phyloP scores from a whole-genome alignment of 2,888 invertebrate genomes.

The Mythimna pallens region DNA sequence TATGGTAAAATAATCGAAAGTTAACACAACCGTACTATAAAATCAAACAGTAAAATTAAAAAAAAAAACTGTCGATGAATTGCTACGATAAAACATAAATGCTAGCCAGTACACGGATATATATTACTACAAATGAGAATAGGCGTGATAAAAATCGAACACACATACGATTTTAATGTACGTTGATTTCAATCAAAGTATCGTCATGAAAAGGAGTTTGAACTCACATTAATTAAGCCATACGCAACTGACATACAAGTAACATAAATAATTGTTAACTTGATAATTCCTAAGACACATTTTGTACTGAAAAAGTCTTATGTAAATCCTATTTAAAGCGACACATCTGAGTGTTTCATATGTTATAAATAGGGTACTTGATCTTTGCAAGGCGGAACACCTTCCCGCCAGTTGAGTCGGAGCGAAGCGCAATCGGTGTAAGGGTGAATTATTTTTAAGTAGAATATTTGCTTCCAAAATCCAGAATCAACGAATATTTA shows the following conservation, averaged over 20 bases:
- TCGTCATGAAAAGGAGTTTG: background rate
- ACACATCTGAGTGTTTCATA: slow-evolving; percentile 63
- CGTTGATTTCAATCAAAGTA: background rate
- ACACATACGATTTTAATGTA: background rate
- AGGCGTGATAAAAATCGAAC: slow-evolving; percentile 30
- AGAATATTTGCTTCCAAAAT: slow-evolving; percentile 84
- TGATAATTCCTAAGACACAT: background rate
- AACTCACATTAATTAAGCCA: background rate
- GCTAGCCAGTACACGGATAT: background rate
- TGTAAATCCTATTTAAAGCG: slow-evolving; percentile 10
- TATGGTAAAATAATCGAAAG: background rate
- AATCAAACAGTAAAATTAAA: slow-evolving; percentile 19
- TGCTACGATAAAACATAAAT: slow-evolving; percentile 26
- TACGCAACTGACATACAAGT: background rate
- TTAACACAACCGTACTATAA: background rate
- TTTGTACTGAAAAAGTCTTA: background rate
- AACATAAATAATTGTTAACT: background rate
- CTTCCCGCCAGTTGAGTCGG: slow-evolving; percentile 64
- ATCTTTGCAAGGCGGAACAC: slow-evolving; percentile 57
- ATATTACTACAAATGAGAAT: slow-evolving; percentile 23
- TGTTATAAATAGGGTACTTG: slow-evolving; percentile 57
- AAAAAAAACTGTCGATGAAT: slow-evolving; percentile 8
- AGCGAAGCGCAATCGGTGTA: slow-evolving; percentile 65
- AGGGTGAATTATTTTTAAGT: slow-evolving; percentile 75
- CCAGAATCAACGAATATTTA: slow-evolving; percentile 89